phyloP scores from a whole-genome alignment of 2,113 vertebrate genomes.

The Panthera tigris region DNA sequence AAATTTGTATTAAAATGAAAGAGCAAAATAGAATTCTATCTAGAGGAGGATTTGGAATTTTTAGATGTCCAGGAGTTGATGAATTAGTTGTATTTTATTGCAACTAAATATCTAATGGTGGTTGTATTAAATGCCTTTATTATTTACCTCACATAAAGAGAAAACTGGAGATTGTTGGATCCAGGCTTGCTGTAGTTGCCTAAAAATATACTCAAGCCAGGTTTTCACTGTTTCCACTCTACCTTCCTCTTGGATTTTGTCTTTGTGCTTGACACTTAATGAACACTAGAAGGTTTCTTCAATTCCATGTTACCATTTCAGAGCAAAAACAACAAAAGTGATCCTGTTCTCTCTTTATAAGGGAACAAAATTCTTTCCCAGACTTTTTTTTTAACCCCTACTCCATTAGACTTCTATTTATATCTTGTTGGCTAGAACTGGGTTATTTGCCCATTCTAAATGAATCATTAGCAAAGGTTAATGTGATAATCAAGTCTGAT shows the following conservation, averaged over 20 bases:
- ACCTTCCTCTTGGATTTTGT: neutral
- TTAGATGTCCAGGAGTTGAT: neutral
- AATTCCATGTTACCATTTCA: neutral
- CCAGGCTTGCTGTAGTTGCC: neutral
- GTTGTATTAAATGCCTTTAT: neutral
- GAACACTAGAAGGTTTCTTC: neutral
- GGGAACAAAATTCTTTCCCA: neutral
- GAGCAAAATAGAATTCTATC: neutral
- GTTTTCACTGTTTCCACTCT: neutral
- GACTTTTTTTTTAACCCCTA: neutral
- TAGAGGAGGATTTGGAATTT: neutral
- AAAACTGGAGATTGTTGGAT: neutral
- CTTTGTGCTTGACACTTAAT: neutral
- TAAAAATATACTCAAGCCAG: neutral
- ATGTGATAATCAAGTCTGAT: neutral
- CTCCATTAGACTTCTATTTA: neutral
- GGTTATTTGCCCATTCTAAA: neutral
- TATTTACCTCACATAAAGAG: neutral
- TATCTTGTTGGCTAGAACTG: neutral
- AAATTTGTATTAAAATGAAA: neutral
- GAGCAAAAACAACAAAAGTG: neutral
- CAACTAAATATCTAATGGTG: neutral
- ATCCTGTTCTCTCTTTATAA: neutral
- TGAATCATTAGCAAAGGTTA: neutral
- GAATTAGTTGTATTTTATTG: neutral